A percentile compares a stretch with the other conserved stretches of the same genome.
Evolutionary conservation across 2,797 vertebrate genomes (phyloP).

Genomic region (Acrossocheilus wenchowensis): DNA sequence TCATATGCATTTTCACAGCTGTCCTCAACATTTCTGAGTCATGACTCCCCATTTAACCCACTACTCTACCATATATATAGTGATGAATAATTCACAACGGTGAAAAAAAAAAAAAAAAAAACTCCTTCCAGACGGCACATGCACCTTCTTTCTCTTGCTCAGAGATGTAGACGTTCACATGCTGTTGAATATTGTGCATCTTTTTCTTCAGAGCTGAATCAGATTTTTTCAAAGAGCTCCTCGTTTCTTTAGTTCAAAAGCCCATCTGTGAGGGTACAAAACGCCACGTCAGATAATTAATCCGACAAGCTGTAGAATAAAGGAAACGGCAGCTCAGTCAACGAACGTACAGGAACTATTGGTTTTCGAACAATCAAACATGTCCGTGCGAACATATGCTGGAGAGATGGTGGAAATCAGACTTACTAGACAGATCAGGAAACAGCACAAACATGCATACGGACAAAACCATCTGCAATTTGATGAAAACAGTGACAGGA

Average conservation of each 20-base stretch:
- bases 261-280: constrained; percentile 17
- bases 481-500: neutral
- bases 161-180: neutral
- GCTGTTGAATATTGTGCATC: neutral
- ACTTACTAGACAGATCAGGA: neutral
- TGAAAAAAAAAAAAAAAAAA: no score
- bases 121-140: neutral
- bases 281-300: neutral
- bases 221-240: neutral
- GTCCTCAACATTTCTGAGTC: neutral
- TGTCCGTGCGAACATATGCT: neutral
- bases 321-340: neutral
- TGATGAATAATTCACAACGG: neutral
- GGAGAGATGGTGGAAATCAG: neutral
- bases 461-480: neutral
- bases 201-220: neutral
- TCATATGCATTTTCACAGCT: neutral
- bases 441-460: neutral
- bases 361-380: constrained; percentile 11
- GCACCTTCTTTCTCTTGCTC: neutral
- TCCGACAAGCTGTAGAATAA: constrained; percentile 1
- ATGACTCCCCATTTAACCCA: neutral
- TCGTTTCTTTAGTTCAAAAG: constrained; percentile 4
- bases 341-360: neutral
- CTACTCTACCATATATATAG: neutral